Percentiles rank a stretch among this genome's conserved stretches.
These are phyloP conservation scores for Noctua comes DNA, from an alignment of 2,888 invertebrate species.

Conservation along the genomic window DNA sequence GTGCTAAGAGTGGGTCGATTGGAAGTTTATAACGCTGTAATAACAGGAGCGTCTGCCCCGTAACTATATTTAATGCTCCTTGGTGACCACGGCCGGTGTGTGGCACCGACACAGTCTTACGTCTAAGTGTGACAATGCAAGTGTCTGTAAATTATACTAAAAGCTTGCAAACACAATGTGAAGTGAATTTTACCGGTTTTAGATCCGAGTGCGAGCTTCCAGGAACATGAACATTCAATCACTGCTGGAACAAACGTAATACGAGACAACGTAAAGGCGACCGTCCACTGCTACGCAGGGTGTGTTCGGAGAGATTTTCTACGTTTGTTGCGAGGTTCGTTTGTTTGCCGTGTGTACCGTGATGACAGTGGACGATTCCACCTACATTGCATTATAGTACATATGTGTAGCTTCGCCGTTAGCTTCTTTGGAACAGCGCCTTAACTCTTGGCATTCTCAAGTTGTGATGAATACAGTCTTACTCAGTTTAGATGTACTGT, in stretches of 20 bases:
- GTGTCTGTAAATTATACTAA: conserved; percentile 31
- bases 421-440: neutral
- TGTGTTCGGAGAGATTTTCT: neutral
- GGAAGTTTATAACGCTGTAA: conserved; percentile 23
- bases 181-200: neutral
- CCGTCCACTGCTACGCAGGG: neutral
- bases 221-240: conserved; percentile 12
- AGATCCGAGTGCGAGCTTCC: neutral
- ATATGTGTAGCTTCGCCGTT: neutral
- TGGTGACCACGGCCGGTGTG: neutral
- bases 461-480: conserved; percentile 4
- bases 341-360: neutral
- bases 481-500: neutral
- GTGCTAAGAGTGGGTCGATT: conserved; percentile 13
- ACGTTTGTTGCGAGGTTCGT: neutral
- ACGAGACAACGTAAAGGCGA: conserved; percentile 3
- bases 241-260: neutral
- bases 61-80: conserved; percentile 29
- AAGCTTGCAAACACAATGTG: conserved; percentile 21
- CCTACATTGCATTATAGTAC: neutral
- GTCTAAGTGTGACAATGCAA: neutral
- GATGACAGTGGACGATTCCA: neutral
- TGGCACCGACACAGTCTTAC: neutral
- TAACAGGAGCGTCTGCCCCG: conserved; percentile 1
- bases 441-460: neutral